Conservation (phyloP, 2,888 invertebrate species). For the Tenthredo distinguenda region DNA sequence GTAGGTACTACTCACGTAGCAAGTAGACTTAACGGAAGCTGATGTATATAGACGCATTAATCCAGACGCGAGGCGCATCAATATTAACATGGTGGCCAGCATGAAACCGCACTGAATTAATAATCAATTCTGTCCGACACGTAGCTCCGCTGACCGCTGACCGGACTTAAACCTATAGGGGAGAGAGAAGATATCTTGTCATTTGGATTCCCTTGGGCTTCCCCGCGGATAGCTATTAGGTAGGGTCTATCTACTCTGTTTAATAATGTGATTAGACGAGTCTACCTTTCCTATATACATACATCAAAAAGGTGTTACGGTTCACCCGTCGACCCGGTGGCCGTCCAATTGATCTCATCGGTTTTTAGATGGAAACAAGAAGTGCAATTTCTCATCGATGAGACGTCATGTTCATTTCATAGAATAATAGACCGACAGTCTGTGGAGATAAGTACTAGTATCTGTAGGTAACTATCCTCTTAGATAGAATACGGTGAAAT, state of each 20-base stretch:
- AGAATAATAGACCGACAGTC: background rate
- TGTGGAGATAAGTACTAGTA: background rate
- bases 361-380: background rate
- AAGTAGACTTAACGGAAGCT: conserved; percentile 13
- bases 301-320: conserved; percentile 26
- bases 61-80: conserved; percentile 44
- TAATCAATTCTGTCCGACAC: conserved; percentile 52
- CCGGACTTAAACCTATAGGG: conserved; percentile 46
- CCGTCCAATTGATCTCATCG: background rate
- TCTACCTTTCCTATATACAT: conserved; percentile 17
- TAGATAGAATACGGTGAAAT: background rate
- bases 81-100: conserved; percentile 52
- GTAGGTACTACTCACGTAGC: conserved; percentile 33
- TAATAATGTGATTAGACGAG: conserved; percentile 48
- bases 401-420: background rate
- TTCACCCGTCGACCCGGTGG: background rate
- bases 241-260: conserved; percentile 30
- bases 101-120: conserved; percentile 54
- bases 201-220: conserved; percentile 52
- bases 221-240: conserved; percentile 41
- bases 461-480: background rate
- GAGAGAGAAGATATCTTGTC: conserved; percentile 49
- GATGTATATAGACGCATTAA: conserved; percentile 49
- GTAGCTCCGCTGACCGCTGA: conserved; percentile 47
- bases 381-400: background rate